These are phyloP conservation scores for Rostratula benghalensis DNA, from an alignment of 2,113 vertebrate genomes.

Conservation along the genomic window DNA sequence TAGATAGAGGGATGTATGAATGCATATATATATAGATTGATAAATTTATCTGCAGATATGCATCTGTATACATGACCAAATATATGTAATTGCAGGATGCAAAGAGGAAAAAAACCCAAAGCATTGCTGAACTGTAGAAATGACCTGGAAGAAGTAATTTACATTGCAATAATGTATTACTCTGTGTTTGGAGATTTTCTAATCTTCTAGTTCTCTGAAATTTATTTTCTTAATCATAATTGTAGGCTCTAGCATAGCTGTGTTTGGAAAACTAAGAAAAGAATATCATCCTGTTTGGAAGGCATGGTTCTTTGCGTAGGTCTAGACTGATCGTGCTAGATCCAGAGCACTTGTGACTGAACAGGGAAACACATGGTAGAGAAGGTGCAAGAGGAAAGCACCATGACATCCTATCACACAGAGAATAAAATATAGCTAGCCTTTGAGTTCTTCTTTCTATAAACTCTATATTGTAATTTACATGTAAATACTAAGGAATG, in stretches of 20 bases:
- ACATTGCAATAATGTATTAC: neutral
- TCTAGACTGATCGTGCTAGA: neutral
- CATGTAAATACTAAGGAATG: neutral
- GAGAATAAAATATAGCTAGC: neutral
- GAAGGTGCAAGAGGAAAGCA: neutral
- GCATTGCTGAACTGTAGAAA: neutral
- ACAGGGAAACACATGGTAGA: accelerated
- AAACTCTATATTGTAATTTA: neutral
- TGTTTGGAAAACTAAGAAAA: neutral
- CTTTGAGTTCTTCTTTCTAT: neutral
- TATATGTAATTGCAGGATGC: neutral
- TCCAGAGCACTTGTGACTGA: neutral
- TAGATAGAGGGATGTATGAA: neutral
- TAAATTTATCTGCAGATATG: neutral
- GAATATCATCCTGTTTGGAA: neutral
- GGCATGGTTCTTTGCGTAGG: neutral
- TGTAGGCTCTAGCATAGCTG: neutral
- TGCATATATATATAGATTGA: neutral
- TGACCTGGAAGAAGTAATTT: neutral
- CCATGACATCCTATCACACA: neutral
- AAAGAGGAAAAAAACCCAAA: neutral
- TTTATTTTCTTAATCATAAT: neutral
- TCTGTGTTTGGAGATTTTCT: neutral
- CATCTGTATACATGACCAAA: neutral
- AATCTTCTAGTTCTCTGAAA: neutral